Conservation (phyloP, 2,797 vertebrate genomes). For the Enteromius paludinosus region DNA sequence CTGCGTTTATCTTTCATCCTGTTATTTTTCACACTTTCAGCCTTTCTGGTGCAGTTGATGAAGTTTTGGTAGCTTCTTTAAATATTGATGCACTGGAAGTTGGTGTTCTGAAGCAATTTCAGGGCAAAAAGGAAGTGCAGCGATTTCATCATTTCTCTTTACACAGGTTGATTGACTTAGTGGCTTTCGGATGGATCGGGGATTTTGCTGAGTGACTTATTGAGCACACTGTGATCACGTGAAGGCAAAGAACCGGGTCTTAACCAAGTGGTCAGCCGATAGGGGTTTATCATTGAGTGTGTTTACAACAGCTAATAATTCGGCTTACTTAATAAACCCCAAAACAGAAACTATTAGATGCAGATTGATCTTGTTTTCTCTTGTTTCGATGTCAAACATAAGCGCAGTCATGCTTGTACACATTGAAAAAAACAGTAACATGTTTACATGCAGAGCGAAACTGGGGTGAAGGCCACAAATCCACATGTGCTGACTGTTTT, state of each 20-base stretch:
- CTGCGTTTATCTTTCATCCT: not conserved
- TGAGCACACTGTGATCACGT: constrained; percentile 4
- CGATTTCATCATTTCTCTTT: constrained; percentile 9
- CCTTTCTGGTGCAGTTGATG: not conserved
- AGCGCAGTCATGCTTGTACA: not conserved
- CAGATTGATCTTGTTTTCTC: not conserved
- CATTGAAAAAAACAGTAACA: not conserved
- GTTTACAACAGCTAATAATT: not conserved
- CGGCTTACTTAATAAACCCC: not conserved
- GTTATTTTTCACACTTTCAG: not conserved
- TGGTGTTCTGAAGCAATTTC: not conserved
- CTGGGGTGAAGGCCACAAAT: not conserved
- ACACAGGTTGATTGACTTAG: not conserved
- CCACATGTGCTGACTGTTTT: not conserved
- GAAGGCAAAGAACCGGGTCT: not conserved
- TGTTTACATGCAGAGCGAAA: not conserved
- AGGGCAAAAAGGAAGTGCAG: not conserved
- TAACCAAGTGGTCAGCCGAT: not conserved
- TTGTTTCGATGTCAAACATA: not conserved
- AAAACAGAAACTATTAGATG: not conserved
- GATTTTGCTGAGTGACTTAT: not conserved
- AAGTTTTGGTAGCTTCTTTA: not conserved
- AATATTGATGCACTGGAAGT: constrained; percentile 1
- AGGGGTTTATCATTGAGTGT: not conserved
- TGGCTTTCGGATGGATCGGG: not conserved